Base-by-base conservation (phyloP, 1,140 invertebrate species). In the Drosophila mayri region DNA sequence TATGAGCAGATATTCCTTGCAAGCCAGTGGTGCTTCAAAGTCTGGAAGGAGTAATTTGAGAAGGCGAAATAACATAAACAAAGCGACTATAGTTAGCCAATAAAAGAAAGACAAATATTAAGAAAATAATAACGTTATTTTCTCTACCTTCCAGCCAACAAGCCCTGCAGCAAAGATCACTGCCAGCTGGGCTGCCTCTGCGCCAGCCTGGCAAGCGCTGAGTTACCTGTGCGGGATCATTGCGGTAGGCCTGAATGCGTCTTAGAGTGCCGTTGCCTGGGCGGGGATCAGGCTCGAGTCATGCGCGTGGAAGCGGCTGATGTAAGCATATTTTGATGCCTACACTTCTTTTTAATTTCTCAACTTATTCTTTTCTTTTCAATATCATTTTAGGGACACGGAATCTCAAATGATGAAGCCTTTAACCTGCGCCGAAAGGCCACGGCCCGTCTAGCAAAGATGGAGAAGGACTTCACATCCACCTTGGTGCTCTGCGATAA, bases 391-490 rank as follows among this genome's bases (percentile, higher is more conserved):
- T 35, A 92, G 91, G 86, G 86, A 7, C 87, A 79, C 1, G 74
- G 81, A 9, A 73, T 92, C 14, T 92, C 91, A 14, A 92, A 91
- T 12, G 90, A 92, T 52, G 91, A 92, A 57, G 91, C 91, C 0
- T 92, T 90, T 32, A 86, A 90, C 43, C 49, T 92, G 54, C 75
- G 92, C 0, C 81, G 85, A 14, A 64, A 92, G 40, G 92, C 92
- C 3, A 93, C 90, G 0, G 92, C 92, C 0, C 79, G 81, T 2
- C 46, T 93, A 40, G 92, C 92, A 4, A 91, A 85, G 46, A 88
- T 92, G 79, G 92, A 93, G 47, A 92, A 91, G 76, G 91, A 93
- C 16, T 93, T 93, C 32, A 91, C 85, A 0, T 90, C 92, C 6
- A 93, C 92, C 0, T 41, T 93, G 16, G 91, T 93, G 25, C 62